phyloP scores from a whole-genome alignment of 2,888 invertebrate species.

The Scotopteryx bipunctaria region DNA sequence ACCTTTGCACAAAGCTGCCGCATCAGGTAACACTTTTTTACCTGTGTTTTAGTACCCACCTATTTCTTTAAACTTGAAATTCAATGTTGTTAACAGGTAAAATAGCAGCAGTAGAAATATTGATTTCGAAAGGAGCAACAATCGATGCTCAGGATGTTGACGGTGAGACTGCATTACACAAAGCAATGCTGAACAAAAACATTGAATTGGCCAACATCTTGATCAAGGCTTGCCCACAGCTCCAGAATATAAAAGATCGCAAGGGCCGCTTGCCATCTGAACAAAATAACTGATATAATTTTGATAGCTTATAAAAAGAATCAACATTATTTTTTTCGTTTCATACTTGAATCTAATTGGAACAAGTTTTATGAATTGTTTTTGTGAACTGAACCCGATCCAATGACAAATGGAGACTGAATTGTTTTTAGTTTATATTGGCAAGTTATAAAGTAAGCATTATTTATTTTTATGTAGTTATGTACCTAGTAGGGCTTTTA shows the following conservation, averaged over 20 bases:
- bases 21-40: conserved; percentile 87
- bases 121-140: conserved; percentile 86
- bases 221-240: conserved; percentile 60
- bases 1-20: conserved; percentile 92
- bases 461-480: neutral
- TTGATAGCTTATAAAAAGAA: neutral
- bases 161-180: conserved; percentile 91
- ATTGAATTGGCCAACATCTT: conserved; percentile 68
- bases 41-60: too few relatives aligned
- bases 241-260: conserved; percentile 59
- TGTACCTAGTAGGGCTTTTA: neutral
- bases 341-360: neutral
- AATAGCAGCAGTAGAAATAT: conserved; percentile 84
- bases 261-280: conserved; percentile 52
- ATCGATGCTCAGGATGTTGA: conserved; percentile 87
- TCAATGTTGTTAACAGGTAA: conserved; percentile 84
- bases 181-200: conserved; percentile 85
- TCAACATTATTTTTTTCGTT: too few relatives aligned
- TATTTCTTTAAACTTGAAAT: too few relatives aligned
- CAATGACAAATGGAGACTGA: neutral
- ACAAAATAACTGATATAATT: conserved; percentile 3
- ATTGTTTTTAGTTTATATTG: neutral
- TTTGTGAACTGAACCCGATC: neutral
- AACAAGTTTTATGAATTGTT: neutral
- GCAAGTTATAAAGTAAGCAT: neutral